These are phyloP conservation scores for Heterohyrax brucei DNA, from an alignment of 2,797 vertebrate genomes.

Conservation along the genomic window DNA sequence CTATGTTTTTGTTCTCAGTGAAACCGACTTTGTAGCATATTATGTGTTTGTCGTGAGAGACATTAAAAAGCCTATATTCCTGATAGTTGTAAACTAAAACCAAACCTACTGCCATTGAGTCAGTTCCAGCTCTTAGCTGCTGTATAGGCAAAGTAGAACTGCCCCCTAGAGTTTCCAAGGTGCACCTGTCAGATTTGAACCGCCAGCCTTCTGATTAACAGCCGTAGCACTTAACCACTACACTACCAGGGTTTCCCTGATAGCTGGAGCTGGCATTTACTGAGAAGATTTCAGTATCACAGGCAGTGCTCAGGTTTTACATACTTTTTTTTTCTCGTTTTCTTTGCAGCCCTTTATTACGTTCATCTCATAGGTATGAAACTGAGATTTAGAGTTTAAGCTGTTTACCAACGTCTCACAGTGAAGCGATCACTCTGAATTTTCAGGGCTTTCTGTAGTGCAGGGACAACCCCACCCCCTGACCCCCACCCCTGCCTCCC, in stretches of 20 bases:
- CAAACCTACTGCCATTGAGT: no score
- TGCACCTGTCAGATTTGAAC: no score
- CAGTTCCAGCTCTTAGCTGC: no score
- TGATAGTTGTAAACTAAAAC: background rate
- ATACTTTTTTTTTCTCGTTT: background rate
- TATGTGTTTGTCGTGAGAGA: background rate
- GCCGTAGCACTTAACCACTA: no score
- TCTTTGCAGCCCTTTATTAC: background rate
- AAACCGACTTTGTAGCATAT: background rate
- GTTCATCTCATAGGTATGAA: slow-evolving; percentile 27
- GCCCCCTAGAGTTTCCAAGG: no score
- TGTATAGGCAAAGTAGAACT: no score
- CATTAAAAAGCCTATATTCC: background rate
- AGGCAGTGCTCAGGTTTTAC: background rate
- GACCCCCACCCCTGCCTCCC: no score
- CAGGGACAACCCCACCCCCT: background rate
- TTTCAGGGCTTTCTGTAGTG: background rate
- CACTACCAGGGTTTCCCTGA: background rate
- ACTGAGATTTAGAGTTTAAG: background rate
- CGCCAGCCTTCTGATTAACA: no score
- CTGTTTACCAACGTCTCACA: background rate
- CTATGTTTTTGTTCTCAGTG: background rate
- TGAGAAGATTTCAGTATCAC: background rate
- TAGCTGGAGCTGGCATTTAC: background rate
- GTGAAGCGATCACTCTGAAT: background rate